These are phyloP conservation scores for Alviniconcha marisindica DNA, from an alignment of 1,140 invertebrate genomes.

Conservation along the genomic window DNA sequence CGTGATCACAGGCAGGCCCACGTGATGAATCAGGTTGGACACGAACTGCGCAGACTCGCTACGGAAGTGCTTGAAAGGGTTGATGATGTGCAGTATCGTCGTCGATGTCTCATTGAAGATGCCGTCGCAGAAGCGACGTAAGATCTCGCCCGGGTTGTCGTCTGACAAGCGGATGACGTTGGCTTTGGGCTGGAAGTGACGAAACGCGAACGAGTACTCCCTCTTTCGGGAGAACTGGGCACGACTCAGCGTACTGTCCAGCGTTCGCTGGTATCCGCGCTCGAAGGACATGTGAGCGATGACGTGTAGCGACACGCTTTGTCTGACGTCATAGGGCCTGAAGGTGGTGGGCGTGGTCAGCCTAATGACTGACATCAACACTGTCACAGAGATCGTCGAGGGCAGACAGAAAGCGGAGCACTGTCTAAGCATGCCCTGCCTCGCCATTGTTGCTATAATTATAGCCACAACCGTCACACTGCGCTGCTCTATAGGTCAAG, in stretches of 20 bases:
- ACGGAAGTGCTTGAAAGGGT: constrained; percentile 41
- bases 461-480: no score
- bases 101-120: constrained; percentile 49
- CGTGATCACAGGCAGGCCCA: constrained; percentile 47
- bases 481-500: not conserved
- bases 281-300: constrained; percentile 36
- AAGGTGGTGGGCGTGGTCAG: not conserved
- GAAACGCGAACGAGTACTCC: constrained; percentile 16
- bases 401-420: not conserved
- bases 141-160: constrained; percentile 39
- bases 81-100: constrained; percentile 48
- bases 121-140: constrained; percentile 44
- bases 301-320: constrained; percentile 25
- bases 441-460: not conserved
- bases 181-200: not conserved
- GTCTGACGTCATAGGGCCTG: not conserved
- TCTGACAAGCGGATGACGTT: not conserved
- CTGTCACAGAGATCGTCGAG: not conserved
- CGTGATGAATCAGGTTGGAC: constrained; percentile 36
- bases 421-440: not conserved
- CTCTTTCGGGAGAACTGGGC: not conserved
- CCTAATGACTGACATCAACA: not conserved
- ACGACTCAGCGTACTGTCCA: constrained; percentile 20
- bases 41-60: constrained; percentile 43
- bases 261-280: constrained; percentile 3